A percentile compares a stretch with the other conserved stretches of the same genome.
Evolutionary conservation across 2,797 vertebrate genomes (phyloP).

Genomic region (Pelodytes ibericus): DNA sequence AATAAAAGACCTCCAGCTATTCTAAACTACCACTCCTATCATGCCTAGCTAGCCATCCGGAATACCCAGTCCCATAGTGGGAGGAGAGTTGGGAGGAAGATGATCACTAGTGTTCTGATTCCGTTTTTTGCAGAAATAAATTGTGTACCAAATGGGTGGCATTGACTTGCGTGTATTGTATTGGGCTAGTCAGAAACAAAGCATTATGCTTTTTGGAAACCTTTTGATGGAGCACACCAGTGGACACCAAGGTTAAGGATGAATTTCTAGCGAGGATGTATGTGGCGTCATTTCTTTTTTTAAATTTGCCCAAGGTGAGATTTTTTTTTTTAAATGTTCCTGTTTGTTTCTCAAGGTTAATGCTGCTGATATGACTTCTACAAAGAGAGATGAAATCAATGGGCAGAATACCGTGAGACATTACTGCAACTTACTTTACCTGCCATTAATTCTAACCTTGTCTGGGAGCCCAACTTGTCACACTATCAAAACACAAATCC

Average conservation of each 20-base stretch:
- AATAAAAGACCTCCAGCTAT: too few relatives aligned
- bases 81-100: too few relatives aligned
- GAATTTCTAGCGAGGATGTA: background rate
- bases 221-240: background rate
- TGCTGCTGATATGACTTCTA: conserved; percentile 14
- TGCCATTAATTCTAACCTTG: conserved; percentile 1
- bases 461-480: conserved; percentile 9
- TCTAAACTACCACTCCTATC: too few relatives aligned
- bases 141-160: background rate
- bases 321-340: background rate
- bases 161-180: too few relatives aligned
- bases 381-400: background rate
- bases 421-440: background rate
- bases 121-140: too few relatives aligned
- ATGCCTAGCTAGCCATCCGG: too few relatives aligned
- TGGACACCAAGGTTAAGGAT: background rate
- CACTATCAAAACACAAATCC: background rate
- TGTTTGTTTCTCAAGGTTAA: conserved; percentile 26
- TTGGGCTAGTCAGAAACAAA: background rate
- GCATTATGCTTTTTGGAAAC: background rate
- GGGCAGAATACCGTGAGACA: background rate
- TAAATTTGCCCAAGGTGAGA: conserved; percentile 21
- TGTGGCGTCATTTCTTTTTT: background rate
- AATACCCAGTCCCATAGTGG: too few relatives aligned
- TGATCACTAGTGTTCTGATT: too few relatives aligned